Evolutionary conservation across 64 coral and sea anemone species (phyloP), one percentile per base, ranked within the genome.

Genomic region (Astreopora myriophthalma): DNA sequence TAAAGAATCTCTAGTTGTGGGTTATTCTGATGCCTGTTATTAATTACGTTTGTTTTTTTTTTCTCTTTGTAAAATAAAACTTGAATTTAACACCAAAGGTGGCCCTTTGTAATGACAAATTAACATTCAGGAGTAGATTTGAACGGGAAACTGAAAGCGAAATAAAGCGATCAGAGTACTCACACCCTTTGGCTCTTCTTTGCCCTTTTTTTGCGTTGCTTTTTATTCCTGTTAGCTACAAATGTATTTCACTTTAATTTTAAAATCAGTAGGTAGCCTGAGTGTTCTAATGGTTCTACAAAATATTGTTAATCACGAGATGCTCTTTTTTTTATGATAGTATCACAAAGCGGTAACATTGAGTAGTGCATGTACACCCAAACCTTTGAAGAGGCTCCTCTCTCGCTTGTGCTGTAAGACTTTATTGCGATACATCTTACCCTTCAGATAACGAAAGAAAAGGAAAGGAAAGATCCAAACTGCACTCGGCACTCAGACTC

Each of bases 1-100:
- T 76, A 46, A 44, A 76, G 24, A 38, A 23, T 76, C 19, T 25
- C 39, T 23, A 23, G 14, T 76, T 75, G 37, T 48, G 73, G 14
- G 36, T 20, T 69, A 69, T 69, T 31, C 31, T 69, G 8, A 69
- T 32, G 8, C 29, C 31, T 66, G 62, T 69, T 33, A 31, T 69
- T 33, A 33, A 69, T 36, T 35, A 73, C 31, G 6, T 38, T 32
- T 38, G 32, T 8, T 70, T 70, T 34, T 32, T 55, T 73, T 65
- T 24, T 26, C 22, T 22, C 24, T 79, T 17, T 32, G 75, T 79
- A 32, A 79, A 79, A 79, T 79, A 79, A 52, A 79, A 79, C 48
- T 79, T 79, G 48, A 27, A 32, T 55, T 58, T 2, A 51, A 52
- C 16, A 1, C 26, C 48, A 51, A 12, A 51, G 42, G 25, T 79